Evolutionary conservation across 2,113 vertebrate species (phyloP).

Genomic region (Calonectris borealis): DNA sequence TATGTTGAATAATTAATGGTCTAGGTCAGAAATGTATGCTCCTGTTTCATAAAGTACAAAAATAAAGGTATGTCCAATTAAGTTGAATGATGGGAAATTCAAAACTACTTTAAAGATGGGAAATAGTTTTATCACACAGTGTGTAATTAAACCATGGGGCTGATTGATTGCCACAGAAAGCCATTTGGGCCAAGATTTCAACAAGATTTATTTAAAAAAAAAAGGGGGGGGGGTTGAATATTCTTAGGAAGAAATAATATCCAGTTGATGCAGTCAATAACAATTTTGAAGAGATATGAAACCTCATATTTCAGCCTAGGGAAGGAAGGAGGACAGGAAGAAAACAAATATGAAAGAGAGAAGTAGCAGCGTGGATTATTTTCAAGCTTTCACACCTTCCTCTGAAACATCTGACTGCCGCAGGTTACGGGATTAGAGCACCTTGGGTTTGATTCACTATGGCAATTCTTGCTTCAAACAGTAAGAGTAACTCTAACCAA

Average conservation of each 20-base stretch:
- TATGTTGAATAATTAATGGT: not conserved
- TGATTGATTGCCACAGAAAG: not conserved
- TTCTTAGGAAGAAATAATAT: not conserved
- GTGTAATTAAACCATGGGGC: not conserved
- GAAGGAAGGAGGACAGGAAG: not conserved
- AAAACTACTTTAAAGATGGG: not conserved
- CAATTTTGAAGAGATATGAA: not conserved
- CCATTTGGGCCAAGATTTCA: not conserved
- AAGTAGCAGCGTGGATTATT: not conserved
- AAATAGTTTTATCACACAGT: not conserved
- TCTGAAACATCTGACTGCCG: not conserved
- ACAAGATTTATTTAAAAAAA: not conserved
- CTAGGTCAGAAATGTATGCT: not conserved
- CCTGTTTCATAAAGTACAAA: not conserved
- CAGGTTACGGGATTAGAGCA: not conserved
- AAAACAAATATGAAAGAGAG: not conserved
- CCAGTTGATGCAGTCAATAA: not conserved
- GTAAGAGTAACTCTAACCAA: not conserved
- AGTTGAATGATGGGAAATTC: not conserved
- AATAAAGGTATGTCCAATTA: not conserved
- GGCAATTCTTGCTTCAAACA: not conserved
- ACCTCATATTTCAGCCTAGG: not conserved
- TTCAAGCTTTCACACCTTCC: not conserved
- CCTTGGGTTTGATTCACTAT: not conserved
- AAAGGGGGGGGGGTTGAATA: not conserved